Evolutionary conservation across 1,140 invertebrate species (phyloP), one percentile per base, ranked within the genome.

Genomic region (Aphidius gifuensis): DNA sequence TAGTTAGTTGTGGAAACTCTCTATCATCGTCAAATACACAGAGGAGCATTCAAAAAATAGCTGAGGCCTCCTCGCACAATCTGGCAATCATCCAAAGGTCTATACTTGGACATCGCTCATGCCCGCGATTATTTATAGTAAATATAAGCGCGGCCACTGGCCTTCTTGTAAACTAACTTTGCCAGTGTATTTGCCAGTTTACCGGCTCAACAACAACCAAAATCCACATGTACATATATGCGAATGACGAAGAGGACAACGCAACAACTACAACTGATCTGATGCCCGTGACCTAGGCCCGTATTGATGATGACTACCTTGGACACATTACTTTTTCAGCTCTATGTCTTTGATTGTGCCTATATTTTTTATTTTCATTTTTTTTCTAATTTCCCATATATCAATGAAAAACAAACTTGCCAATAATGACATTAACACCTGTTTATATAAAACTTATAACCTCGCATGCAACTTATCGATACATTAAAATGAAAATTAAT

Each of bases 21-120:
- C 23, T 32, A 32, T 32, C 39, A 43, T 16, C 39, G 40, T 55
- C 23, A 40, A 9, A 9, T 40, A 40, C 39, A 53, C 16, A 53
- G 49, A 40, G 58, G 47, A 45, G 55, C 39, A 53, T 50, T 58
- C 56, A 63, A 77, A 78, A 82, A 82, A 83, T 82, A 81, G 74
- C 72, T 70, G 73, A 78, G 71, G 75, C 74, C 75, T 80, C 74
- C 71, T 78, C 71, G 73, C 71, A 58, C 43, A 72, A 69, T 71
- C 82, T 87, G 86, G 86, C 85, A 83, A 39, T 65, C 56, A 70
- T 83, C 86, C 85, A 87, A 87, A 83, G 79, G 84, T 82, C 86
- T 87, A 87, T 87, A 87, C 85, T 87, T 87, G 86, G 86, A 83
- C 84, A 87, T 87, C 84, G 45, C 79, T 78, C 80, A 82, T 73